Conservation (phyloP, 1,140 invertebrate species). For the Cotesia vestalis region DNA sequence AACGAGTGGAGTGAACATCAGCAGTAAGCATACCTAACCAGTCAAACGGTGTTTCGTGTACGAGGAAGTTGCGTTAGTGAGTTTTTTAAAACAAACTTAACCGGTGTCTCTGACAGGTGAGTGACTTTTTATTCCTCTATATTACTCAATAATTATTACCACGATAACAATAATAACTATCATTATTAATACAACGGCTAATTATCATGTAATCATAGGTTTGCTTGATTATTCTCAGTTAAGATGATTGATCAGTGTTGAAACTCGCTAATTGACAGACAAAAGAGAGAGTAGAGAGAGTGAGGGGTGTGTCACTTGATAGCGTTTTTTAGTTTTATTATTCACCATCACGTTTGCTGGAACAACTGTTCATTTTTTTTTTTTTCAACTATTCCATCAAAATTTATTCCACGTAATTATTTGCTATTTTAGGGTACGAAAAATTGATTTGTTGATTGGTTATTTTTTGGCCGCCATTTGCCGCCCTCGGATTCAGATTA, state of each 20-base stretch:
- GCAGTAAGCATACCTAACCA: not conserved
- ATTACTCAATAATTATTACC: not conserved
- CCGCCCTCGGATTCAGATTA: conserved; percentile 31
- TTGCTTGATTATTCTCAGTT: too few relatives aligned
- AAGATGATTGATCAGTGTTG: too few relatives aligned
- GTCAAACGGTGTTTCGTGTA: conserved; percentile 38
- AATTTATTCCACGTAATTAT: too few relatives aligned
- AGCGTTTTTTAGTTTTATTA: not conserved
- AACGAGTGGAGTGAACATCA: not conserved
- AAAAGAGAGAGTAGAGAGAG: conserved; percentile 17
- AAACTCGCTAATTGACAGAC: not conserved
- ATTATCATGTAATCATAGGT: too few relatives aligned
- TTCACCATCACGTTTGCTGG: not conserved
- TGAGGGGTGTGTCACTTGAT: conserved; percentile 34
- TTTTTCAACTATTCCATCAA: too few relatives aligned
- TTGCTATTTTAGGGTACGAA: too few relatives aligned
- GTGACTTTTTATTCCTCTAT: not conserved
- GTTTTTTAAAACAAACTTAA: conserved; percentile 12
- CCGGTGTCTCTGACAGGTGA: conserved; percentile 39
- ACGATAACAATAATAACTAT: too few relatives aligned
- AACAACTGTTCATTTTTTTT: not conserved
- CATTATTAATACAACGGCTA: too few relatives aligned
- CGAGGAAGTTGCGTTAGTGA: conserved; percentile 23
- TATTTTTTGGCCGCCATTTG: conserved; percentile 33
- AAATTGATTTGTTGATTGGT: too few relatives aligned